Evolutionary conservation across 1,140 invertebrate genomes (phyloP), one percentile per base, ranked within the genome.

Genomic region (Penaeus indicus): DNA sequence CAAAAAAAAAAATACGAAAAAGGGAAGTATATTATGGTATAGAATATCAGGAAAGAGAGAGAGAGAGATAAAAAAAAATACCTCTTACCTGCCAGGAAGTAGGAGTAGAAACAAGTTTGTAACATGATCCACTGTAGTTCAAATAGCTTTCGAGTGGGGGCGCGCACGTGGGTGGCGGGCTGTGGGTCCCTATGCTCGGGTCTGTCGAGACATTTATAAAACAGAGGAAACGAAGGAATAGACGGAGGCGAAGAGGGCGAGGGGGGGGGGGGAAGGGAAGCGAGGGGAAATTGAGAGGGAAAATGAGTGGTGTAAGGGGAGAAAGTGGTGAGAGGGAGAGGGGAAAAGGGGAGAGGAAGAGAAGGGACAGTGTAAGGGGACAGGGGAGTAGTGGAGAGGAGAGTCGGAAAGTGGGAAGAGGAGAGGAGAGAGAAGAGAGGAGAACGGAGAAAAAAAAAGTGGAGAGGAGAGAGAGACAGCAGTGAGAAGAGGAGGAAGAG

Each of bases 51-150:
- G 0, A 54, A 60, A 62, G 13, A 81, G 19, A 62, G 13, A 19
- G 21, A 80, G 1, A 47, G 21, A 21, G 25, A 80, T 80, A 80
- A 54, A n/a, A 61, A 60, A 25, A 81, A 22, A 62, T 3, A 60
- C 11, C 25, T 61, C 38, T 54, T 42, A 86, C 85, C 85, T 86
- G 61, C 85, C 85, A 86, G 2, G 77, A 69, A 47, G 64, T 54
- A 42, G 78, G 10, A 4, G 22, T 62, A 0, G 13, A 25, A 21
- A 47, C 78, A 2, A 47, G 32, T 10, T 63, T 54, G 77, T 86
- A 86, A n/a, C 85, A 86, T 5, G 32, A 47, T 10, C 62, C 63
- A 42, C 69, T 32, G 85, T 81, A 86, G 25, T 18, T 67, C 21
- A 81, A 2, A 47, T 86, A 86, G 25, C 54, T 54, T 3, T 80